Evolutionary conservation across 2,888 invertebrate species (phyloP).

Genomic region (Vesta saturnalis): DNA sequence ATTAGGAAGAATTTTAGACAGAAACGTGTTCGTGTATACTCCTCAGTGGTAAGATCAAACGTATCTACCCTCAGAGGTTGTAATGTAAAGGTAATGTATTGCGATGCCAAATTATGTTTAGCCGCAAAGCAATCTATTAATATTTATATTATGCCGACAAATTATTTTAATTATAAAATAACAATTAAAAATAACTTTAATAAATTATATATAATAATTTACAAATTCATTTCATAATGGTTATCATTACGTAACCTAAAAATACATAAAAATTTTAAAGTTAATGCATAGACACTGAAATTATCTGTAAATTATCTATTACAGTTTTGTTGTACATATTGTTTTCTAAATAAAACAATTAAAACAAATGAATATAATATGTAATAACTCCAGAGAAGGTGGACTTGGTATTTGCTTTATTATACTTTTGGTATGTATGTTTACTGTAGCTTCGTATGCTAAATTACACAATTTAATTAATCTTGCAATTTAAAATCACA

Average conservation of each 20-base stretch:
- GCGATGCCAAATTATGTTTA: not conserved
- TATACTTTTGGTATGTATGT: not conserved
- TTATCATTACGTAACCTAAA: no score
- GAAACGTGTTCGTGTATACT: slow-evolving; percentile 2
- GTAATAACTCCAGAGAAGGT: not conserved
- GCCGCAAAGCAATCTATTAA: not conserved
- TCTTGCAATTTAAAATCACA: not conserved
- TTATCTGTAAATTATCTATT: no score
- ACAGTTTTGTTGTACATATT: no score
- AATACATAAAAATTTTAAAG: no score
- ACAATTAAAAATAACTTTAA: no score
- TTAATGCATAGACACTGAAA: no score
- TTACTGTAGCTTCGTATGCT: not conserved
- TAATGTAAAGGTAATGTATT: not conserved
- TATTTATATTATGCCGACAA: not conserved
- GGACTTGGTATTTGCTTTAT: not conserved
- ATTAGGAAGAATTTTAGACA: not conserved
- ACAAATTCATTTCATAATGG: no score
- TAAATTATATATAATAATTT: no score
- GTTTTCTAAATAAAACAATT: no score
- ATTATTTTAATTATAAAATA: no score
- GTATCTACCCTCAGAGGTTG: not conserved
- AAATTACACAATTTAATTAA: slow-evolving; percentile 1
- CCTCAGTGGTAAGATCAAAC: not conserved
- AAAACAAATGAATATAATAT: no score